Percentiles rank a stretch among this genome's conserved stretches.
phyloP scores from a whole-genome alignment of 2,888 invertebrate species.

The Himalopsyche anomala region DNA sequence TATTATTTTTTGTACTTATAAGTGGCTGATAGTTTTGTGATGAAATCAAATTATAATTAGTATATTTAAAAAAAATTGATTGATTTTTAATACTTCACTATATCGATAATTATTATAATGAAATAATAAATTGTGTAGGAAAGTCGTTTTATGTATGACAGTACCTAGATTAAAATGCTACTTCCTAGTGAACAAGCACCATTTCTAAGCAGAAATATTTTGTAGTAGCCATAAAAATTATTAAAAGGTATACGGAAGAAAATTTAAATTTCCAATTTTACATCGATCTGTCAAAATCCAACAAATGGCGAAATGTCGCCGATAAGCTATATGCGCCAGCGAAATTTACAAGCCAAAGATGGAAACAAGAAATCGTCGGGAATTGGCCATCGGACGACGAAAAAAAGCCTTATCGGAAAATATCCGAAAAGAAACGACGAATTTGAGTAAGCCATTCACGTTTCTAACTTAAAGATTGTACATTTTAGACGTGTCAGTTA shows the following conservation, averaged over 20 bases:
- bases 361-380: constrained; percentile 55
- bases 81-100: too few relatives aligned
- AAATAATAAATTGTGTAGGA: too few relatives aligned
- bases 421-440: constrained; percentile 54
- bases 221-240: not conserved
- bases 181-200: too few relatives aligned
- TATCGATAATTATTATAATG: too few relatives aligned
- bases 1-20: too few relatives aligned
- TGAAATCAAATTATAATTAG: too few relatives aligned
- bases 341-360: constrained; percentile 59
- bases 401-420: constrained; percentile 51
- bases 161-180: too few relatives aligned
- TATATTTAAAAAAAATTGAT: too few relatives aligned
- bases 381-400: constrained; percentile 47
- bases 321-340: constrained; percentile 57
- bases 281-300: constrained; percentile 49
- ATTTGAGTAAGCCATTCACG: constrained; percentile 51
- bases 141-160: too few relatives aligned
- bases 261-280: constrained; percentile 44
- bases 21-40: too few relatives aligned
- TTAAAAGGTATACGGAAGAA: not conserved
- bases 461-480: not conserved
- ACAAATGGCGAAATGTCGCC: constrained; percentile 61
- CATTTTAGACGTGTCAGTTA: not conserved
- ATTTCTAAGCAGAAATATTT: not conserved